Conservation (phyloP, 30 jellyfish, hydroid and myxozoan species). For the Turritopsis dohrnii region DNA sequence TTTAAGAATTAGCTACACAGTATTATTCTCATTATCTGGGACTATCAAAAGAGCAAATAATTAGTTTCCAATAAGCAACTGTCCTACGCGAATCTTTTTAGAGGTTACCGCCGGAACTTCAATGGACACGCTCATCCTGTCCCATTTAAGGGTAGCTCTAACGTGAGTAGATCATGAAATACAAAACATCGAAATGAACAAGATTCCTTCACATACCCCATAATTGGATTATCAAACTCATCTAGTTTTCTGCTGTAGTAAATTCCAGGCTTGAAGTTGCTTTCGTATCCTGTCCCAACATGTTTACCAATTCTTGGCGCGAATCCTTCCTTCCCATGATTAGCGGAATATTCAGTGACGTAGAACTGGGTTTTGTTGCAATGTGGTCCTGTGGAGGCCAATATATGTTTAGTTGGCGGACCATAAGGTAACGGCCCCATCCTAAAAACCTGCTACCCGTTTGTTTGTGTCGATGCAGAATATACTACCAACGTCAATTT, state of each 20-base stretch:
- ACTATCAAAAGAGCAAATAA: too few species aligned
- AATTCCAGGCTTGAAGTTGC: constrained; percentile 68
- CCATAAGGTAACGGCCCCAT: constrained; percentile 67
- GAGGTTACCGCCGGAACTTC: not conserved
- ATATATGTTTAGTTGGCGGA: constrained; percentile 48
- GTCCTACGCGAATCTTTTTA: too few species aligned
- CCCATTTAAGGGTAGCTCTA: too few species aligned
- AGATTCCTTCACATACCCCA: constrained; percentile 69
- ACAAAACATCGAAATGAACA: too few species aligned
- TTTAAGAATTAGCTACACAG: too few species aligned
- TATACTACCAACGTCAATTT: not conserved
- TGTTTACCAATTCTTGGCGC: constrained; percentile 51
- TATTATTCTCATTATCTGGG: too few species aligned
- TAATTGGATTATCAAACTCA: constrained; percentile 55
- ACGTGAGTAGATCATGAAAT: too few species aligned
- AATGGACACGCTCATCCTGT: not conserved
- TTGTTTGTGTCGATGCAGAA: not conserved
- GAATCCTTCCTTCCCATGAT: constrained; percentile 47
- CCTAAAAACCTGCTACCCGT: not conserved
- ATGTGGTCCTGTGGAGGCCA: constrained; percentile 63
- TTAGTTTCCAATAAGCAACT: too few species aligned
- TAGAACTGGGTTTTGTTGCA: constrained; percentile 33
- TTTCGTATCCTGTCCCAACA: constrained; percentile 72
- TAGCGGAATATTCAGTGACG: constrained; percentile 59
- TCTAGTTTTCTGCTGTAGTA: constrained; percentile 58